These are phyloP conservation scores for Chiropotes sagulatus DNA, from an alignment of 2,797 vertebrate species.

Conservation along the genomic window DNA sequence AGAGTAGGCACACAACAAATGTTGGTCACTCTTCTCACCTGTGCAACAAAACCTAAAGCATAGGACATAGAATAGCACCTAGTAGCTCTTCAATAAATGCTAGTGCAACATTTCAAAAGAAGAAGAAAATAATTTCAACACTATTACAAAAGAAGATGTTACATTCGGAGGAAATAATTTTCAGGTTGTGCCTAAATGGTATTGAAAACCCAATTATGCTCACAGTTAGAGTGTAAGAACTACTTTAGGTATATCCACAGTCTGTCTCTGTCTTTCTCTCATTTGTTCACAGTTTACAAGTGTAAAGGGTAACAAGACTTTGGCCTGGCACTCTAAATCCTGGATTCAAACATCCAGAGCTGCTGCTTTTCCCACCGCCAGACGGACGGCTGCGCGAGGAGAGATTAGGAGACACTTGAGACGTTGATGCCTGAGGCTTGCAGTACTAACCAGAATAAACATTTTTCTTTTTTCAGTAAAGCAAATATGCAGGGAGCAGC, in stretches of 20 bases:
- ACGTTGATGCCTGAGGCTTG: constrained; percentile 55
- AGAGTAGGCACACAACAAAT: neutral
- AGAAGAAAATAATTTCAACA: neutral
- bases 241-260: neutral
- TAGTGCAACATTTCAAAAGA: neutral
- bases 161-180: neutral
- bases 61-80: neutral
- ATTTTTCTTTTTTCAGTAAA: constrained; percentile 71
- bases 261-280: neutral
- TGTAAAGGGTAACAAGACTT: neutral
- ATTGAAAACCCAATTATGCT: neutral
- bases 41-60: neutral
- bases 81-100: neutral
- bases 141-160: neutral
- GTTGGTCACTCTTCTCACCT: neutral
- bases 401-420: constrained; percentile 66
- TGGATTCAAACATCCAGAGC: constrained; percentile 24
- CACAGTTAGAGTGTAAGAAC: neutral
- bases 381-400: neutral
- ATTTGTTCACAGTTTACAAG: constrained; percentile 25
- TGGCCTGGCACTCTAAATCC: neutral
- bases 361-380: neutral
- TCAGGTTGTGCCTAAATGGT: neutral
- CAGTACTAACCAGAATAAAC: constrained; percentile 65
- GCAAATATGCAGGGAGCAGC: constrained; percentile 63